Conservation (phyloP, 2,113 vertebrate species). For the Hyperopisus bebe region DNA sequence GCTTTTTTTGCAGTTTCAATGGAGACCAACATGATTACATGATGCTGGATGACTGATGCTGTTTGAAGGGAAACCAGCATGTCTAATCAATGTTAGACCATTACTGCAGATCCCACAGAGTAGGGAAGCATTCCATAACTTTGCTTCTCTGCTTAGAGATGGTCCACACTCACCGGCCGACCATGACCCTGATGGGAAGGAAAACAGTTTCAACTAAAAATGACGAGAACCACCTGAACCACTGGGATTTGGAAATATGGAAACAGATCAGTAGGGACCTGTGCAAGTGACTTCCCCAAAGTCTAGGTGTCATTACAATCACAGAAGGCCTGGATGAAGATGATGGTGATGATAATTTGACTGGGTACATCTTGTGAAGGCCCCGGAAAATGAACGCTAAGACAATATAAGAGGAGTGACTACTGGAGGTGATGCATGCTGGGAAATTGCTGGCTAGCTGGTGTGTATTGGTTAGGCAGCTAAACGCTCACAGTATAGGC, state of each 20-base stretch:
- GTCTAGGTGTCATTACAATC: not conserved
- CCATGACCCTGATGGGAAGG: not conserved
- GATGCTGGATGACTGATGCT: not conserved
- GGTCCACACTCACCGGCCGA: not conserved
- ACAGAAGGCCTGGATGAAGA: not conserved
- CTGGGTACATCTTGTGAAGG: not conserved
- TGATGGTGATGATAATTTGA: not conserved
- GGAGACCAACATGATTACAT: not conserved
- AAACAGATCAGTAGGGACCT: not conserved
- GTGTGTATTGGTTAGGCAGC: conserved; percentile 3
- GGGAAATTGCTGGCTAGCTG: not conserved
- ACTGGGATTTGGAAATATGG: not conserved
- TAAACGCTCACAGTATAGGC: not conserved
- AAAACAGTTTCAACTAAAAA: not conserved
- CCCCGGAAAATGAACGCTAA: not conserved
- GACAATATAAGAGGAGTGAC: not conserved
- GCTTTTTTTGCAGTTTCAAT: not conserved
- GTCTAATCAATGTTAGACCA: not conserved
- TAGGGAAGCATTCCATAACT: not conserved
- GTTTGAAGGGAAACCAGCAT: not conserved
- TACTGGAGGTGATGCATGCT: not conserved
- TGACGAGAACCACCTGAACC: not conserved
- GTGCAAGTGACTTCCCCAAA: not conserved
- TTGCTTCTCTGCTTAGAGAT: not conserved
- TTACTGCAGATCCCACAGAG: not conserved